Conservation (phyloP, 2,797 vertebrate genomes). For the Lagodon rhomboides region DNA sequence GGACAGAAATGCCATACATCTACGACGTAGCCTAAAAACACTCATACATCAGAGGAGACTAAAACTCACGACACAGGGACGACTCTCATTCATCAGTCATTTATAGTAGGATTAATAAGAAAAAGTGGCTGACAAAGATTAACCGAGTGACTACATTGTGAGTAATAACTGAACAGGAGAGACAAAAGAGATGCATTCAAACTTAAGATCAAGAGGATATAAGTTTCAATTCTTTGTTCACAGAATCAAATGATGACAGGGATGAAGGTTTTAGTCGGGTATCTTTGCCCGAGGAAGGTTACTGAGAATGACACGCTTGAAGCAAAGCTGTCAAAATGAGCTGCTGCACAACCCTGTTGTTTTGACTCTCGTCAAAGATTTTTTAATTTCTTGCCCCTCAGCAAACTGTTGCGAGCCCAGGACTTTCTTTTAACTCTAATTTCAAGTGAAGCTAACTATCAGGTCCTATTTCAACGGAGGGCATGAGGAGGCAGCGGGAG, state of each 20-base stretch:
- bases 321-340: conserved; percentile 34
- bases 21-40: not conserved
- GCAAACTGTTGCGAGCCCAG: not conserved
- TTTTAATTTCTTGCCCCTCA: conserved; percentile 7
- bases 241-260: conserved; percentile 25
- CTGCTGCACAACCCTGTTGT: conserved; percentile 16
- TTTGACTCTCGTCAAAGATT: conserved; percentile 3
- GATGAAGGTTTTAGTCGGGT: conserved; percentile 11
- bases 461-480: conserved; percentile 37
- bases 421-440: conserved; percentile 43
- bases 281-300: conserved; percentile 7
- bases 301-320: not conserved
- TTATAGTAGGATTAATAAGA: conserved; percentile 24
- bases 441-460: conserved; percentile 42
- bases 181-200: conserved; percentile 19
- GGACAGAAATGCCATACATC: not conserved
- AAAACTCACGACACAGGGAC: not conserved
- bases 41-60: not conserved
- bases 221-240: conserved; percentile 14
- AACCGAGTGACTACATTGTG: conserved; percentile 10
- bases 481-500: conserved; percentile 51
- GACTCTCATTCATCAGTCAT: conserved; percentile 2
- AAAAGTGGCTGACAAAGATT: conserved; percentile 12
- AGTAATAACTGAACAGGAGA: conserved; percentile 5
- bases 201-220: conserved; percentile 18